Evolutionary conservation across 2,888 invertebrate species (phyloP).

Genomic region (Yponomeuta plumbellus): DNA sequence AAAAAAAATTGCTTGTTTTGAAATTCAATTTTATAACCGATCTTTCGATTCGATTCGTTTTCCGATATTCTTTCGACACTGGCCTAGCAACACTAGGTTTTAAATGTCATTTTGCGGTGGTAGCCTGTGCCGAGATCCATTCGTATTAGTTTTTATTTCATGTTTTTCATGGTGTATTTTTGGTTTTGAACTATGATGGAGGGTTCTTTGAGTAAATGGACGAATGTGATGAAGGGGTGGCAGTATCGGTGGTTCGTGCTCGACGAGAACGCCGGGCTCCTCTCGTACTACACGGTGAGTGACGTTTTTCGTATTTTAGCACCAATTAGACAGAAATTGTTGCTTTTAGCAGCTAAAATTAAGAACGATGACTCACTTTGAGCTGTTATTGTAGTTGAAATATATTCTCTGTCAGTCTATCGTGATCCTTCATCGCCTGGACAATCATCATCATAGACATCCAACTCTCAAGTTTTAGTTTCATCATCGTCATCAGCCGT

Average conservation of each 20-base stretch:
- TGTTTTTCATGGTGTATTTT: constrained; percentile 27
- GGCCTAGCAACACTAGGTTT: neutral
- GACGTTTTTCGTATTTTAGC: constrained; percentile 41
- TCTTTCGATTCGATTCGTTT: neutral
- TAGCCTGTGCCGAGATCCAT: neutral
- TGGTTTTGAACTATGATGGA: constrained; percentile 82
- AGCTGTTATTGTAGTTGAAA: neutral
- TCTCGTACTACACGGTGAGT: constrained; percentile 98
- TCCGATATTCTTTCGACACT: neutral
- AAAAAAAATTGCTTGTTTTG: no score
- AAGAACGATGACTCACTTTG: neutral
- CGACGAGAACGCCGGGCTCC: constrained; percentile 95
- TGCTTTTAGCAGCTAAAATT: neutral
- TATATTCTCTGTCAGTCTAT: neutral
- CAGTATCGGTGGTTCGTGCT: constrained; percentile 99
- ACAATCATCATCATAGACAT: neutral
- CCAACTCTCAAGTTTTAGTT: no score
- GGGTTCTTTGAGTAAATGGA: constrained; percentile 97
- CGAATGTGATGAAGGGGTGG: constrained; percentile 99
- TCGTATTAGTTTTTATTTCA: constrained; percentile 6
- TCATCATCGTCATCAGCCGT: no score
- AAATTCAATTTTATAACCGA: neutral
- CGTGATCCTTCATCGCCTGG: neutral
- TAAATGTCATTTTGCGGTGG: constrained; percentile 3
- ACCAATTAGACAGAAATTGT: neutral